Percentiles rank a stretch among this genome's conserved stretches.
Evolutionary conservation across 1,140 invertebrate genomes (phyloP).

Genomic region (Amphibalanus amphitrite): DNA sequence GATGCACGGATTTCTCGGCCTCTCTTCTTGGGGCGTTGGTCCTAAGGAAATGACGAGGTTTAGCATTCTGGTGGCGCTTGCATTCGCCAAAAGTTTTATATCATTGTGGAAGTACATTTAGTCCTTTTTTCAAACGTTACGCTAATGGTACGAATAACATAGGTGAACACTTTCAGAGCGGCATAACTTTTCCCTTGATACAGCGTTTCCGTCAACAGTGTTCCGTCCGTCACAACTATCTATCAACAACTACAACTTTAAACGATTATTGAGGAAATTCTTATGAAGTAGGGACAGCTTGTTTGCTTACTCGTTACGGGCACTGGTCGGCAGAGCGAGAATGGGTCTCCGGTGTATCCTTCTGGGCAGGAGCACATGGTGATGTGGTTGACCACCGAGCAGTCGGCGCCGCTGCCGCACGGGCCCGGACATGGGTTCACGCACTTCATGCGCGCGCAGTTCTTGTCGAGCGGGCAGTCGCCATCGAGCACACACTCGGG

Average conservation of each 20-base stretch:
- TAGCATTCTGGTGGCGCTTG: too few relatives aligned
- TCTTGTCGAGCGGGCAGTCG: conserved; percentile 49
- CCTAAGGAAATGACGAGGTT: background rate
- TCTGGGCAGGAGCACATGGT: conserved; percentile 49
- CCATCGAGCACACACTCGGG: conserved; percentile 60
- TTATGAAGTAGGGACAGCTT: too few relatives aligned
- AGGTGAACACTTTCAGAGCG: too few relatives aligned
- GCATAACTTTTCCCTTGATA: too few relatives aligned
- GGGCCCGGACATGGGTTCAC: conserved; percentile 50
- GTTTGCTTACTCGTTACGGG: background rate
- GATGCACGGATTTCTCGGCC: conserved; percentile 37
- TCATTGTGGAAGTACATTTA: too few relatives aligned
- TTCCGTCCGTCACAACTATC: too few relatives aligned
- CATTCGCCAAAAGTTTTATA: too few relatives aligned
- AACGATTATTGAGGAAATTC: too few relatives aligned
- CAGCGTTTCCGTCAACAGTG: too few relatives aligned
- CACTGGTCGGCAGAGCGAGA: conserved; percentile 36
- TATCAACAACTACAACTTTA: too few relatives aligned
- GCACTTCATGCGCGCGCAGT: conserved; percentile 56
- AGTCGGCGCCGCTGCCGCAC: conserved; percentile 49
- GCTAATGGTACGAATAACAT: too few relatives aligned
- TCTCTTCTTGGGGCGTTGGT: background rate
- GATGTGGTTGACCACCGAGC: conserved; percentile 47
- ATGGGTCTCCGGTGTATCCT: conserved; percentile 58
- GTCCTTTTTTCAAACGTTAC: too few relatives aligned